These are phyloP conservation scores for Diadema setosum DNA, from an alignment of 35 echinoderm and acorn worm species.

Conservation along the genomic window DNA sequence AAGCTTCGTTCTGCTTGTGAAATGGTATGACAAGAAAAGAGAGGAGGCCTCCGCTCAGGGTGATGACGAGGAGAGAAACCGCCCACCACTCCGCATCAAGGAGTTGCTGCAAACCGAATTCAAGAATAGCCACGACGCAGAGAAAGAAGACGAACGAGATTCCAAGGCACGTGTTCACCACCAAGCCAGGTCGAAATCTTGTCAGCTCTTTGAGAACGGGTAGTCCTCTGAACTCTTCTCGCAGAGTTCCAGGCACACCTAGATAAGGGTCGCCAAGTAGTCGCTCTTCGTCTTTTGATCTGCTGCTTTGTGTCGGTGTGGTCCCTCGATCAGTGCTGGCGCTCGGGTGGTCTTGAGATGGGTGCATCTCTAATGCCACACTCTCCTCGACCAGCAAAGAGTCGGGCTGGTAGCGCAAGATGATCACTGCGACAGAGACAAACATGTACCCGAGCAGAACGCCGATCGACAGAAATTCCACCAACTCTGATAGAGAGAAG, in stretches of 20 bases:
- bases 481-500: constrained; percentile 56
- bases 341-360: neutral
- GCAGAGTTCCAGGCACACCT: neutral
- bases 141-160: neutral
- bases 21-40: constrained; percentile 41
- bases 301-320: neutral
- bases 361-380: neutral
- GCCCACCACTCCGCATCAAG: constrained; percentile 32
- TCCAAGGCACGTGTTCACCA: neutral
- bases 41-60: neutral
- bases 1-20: constrained; percentile 13
- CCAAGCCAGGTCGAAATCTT: neutral
- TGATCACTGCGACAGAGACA: constrained; percentile 47
- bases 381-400: neutral
- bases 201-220: neutral
- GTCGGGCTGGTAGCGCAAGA: constrained; percentile 55
- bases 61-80: neutral
- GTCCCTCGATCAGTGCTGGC: neutral
- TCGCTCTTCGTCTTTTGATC: neutral
- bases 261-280: neutral
- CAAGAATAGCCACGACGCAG: neutral
- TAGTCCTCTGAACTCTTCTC: neutral
- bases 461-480: constrained; percentile 94
- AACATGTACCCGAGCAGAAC: constrained; percentile 67
- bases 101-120: neutral